Conservation (phyloP, 2,797 vertebrate species). For the Cyprinodon diabolis region DNA sequence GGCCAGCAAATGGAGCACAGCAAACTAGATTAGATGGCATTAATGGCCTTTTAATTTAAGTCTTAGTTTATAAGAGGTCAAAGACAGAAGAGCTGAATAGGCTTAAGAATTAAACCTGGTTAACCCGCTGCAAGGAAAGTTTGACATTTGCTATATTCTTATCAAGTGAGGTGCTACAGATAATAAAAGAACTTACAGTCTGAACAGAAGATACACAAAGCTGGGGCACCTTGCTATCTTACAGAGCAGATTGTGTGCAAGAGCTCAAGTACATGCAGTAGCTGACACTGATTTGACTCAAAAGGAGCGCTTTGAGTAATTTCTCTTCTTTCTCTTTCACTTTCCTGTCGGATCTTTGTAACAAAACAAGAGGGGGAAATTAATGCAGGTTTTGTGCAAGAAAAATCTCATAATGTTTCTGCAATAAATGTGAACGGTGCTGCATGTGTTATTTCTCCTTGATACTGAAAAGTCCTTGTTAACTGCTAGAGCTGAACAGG, state of each 20-base stretch:
- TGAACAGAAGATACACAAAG: constrained; percentile 54
- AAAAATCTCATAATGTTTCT: constrained; percentile 16
- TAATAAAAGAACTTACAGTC: constrained; percentile 39
- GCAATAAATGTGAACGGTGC: constrained; percentile 26
- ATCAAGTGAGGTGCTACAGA: constrained; percentile 19
- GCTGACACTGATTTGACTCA: constrained; percentile 8
- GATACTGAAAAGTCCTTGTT: constrained; percentile 29
- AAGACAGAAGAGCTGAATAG: constrained; percentile 70
- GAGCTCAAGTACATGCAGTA: constrained; percentile 4
- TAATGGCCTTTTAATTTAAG: constrained; percentile 78
- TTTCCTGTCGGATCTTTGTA: constrained; percentile 1
- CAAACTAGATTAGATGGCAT: constrained; percentile 73
- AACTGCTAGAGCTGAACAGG: constrained; percentile 28
- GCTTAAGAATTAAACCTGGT: constrained; percentile 68
- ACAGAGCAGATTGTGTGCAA: neutral
- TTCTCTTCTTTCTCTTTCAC: constrained; percentile 14
- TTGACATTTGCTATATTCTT: constrained; percentile 55
- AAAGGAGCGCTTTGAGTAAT: neutral
- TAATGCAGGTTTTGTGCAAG: constrained; percentile 16
- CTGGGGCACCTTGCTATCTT: neutral
- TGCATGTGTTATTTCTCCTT: constrained; percentile 2
- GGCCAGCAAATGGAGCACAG: constrained; percentile 37
- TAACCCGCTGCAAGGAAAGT: constrained; percentile 59
- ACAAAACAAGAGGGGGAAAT: constrained; percentile 18
- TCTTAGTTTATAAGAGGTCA: constrained; percentile 75